Percentiles rank a stretch among this genome's conserved stretches.
phyloP scores from a whole-genome alignment of 2,888 invertebrate genomes.

The Ophion slaviceki region DNA sequence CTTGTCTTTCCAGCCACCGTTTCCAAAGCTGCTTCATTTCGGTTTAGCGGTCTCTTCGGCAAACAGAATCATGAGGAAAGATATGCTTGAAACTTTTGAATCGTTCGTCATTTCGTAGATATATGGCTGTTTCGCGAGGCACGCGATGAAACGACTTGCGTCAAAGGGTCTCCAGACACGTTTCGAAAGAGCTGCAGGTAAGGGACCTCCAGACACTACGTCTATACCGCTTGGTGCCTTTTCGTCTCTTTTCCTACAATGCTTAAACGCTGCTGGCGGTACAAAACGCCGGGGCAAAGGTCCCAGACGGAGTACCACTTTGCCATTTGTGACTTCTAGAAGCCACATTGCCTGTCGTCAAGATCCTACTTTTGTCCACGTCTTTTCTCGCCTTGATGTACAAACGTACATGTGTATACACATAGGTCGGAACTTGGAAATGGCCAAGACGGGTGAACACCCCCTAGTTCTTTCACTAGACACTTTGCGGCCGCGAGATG shows the following conservation, averaged over 20 bases:
- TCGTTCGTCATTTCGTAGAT: too few relatives aligned
- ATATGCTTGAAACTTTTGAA: too few relatives aligned
- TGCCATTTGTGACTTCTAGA: conserved; percentile 48
- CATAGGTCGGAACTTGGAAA: conserved; percentile 38
- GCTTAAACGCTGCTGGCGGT: conserved; percentile 9
- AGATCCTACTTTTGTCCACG: conserved; percentile 7
- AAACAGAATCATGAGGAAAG: neutral
- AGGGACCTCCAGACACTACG: conserved; percentile 13
- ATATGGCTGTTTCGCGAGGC: neutral
- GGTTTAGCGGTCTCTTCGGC: neutral
- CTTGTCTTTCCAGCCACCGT: neutral
- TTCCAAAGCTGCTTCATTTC: neutral
- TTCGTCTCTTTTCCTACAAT: conserved; percentile 11
- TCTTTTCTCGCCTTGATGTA: neutral
- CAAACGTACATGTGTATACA: conserved; percentile 8
- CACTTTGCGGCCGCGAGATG: conserved; percentile 57
- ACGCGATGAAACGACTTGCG: neutral
- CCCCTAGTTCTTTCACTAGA: conserved; percentile 36
- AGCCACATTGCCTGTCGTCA: conserved; percentile 34
- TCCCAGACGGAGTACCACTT: conserved; percentile 19
- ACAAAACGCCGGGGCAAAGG: conserved; percentile 38
- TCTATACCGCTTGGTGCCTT: conserved; percentile 5
- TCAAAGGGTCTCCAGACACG: neutral
- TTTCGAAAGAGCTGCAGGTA: conserved; percentile 12
- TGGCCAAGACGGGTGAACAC: conserved; percentile 34